Evolutionary conservation across 2,888 invertebrate genomes (phyloP), one percentile per base, ranked within the genome.

Genomic region (Encarsia formosa): DNA sequence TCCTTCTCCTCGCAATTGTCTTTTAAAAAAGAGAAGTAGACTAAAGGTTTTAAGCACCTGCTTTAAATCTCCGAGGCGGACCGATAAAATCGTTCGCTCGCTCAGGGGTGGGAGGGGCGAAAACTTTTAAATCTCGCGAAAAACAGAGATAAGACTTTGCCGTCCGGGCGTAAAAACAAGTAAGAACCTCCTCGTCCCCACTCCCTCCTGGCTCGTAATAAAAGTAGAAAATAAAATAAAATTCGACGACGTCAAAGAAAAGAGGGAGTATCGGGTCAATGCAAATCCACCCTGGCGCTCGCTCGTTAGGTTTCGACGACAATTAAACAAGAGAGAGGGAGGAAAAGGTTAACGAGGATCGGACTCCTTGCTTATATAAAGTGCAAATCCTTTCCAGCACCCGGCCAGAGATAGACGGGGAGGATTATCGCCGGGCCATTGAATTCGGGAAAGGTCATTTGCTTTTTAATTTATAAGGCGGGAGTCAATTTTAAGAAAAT

Each of bases 81-180:
- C 40, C 50, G 47, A 56, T 56, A 54, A 58, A 58, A 58, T 50
- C 44, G 47, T 26, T 47, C 34, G 26, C 19, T 24, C 34, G 11
- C 19, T n/a, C 16, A 13, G 9, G 11, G 19, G n/a, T 19, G 11
- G 20, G 19, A 23, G 19, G 3, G 8, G 24, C 40, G 22, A 35
- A 35, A 55, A 55, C 49, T 56, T 56, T 56, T 56, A 52, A 56
- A 52, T 56, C 51, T 48, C 40, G 43, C 47, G 52, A 49, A 49
- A 56, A 49, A 52, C 35, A 49, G 46, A 49, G 56, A 49, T 56
- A 56, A 45, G 52, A 51, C 51, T 55, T 55, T 54, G 35, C 39
- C 34, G 18, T 39, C 41, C 9, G 8, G 39, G 34, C 31, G 20
- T 6, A 50, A 50, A 47, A 47, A 42, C 37, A 49, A 47, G 50